A percentile compares a stretch with the other conserved stretches of the same genome.
Conservation (phyloP, 2,797 vertebrate genomes). For the Pseudocheirus occidentalis region DNA sequence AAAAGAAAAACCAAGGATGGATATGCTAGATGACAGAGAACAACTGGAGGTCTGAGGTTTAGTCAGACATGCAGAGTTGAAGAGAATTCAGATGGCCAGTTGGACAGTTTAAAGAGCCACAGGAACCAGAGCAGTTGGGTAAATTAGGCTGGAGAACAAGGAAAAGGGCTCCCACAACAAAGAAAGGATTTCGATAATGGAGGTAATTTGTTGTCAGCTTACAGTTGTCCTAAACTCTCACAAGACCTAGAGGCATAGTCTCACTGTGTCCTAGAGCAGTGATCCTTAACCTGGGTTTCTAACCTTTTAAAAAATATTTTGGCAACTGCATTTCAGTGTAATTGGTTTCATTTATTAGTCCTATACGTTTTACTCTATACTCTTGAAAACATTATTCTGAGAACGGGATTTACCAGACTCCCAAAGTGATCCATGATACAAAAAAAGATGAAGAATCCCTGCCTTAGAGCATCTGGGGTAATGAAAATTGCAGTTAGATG, state of each 20-base stretch:
- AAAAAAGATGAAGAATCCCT: slow-evolving; percentile 60
- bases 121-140: background rate
- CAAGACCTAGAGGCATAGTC: background rate
- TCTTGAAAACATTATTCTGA: background rate
- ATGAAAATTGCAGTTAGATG: slow-evolving; percentile 67
- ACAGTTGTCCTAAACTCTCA: background rate
- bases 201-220: background rate
- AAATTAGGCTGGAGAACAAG: background rate
- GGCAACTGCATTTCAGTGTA: background rate
- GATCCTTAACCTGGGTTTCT: background rate
- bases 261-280: background rate
- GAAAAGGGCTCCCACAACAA: background rate
- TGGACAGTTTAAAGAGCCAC: background rate
- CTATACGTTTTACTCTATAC: background rate
- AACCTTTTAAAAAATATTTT: background rate
- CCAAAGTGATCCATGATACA: background rate
- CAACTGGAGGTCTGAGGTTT: background rate
- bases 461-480: slow-evolving; percentile 59
- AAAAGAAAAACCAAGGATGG: background rate
- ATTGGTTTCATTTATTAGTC: background rate
- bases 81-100: background rate
- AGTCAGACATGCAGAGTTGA: background rate
- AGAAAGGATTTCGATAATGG: background rate
- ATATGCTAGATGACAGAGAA: background rate
- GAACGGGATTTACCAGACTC: background rate